Evolutionary conservation across 1,140 invertebrate genomes (phyloP).

Genomic region (Drosophila kepulauana): DNA sequence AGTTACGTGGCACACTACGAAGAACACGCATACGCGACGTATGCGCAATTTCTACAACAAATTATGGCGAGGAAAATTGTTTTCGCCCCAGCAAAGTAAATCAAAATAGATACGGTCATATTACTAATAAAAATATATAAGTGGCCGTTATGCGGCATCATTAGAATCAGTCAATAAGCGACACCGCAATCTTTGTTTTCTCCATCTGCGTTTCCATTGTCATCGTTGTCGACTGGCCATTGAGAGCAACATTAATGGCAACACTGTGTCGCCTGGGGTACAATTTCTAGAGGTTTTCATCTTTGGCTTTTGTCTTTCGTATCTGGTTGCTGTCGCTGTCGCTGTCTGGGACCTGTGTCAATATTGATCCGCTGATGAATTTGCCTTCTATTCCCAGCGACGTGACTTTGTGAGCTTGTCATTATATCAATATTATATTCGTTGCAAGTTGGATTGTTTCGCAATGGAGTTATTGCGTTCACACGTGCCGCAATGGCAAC

Average conservation of each 20-base stretch:
- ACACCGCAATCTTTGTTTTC: slow-evolving; percentile 14
- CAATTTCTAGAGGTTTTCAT: slow-evolving; percentile 35
- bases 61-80: slow-evolving; percentile 66
- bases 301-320: slow-evolving; percentile 31
- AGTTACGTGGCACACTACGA: not conserved
- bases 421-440: slow-evolving; percentile 75
- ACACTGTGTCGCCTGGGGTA: slow-evolving; percentile 27
- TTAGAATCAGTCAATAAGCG: slow-evolving; percentile 66
- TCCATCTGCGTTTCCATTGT: not conserved
- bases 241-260: slow-evolving; percentile 4
- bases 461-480: slow-evolving; percentile 56
- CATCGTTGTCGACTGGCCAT: slow-evolving; percentile 14
- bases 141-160: slow-evolving; percentile 72
- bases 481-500: slow-evolving; percentile 59
- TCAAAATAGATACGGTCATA: slow-evolving; percentile 69
- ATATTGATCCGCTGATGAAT: slow-evolving; percentile 74
- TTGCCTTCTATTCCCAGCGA: slow-evolving; percentile 57
- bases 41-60: slow-evolving; percentile 56
- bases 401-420: slow-evolving; percentile 71
- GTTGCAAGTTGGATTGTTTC: slow-evolving; percentile 68
- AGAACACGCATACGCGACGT: slow-evolving; percentile 31
- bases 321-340: slow-evolving; percentile 33
- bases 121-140: slow-evolving; percentile 77
- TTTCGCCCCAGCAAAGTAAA: slow-evolving; percentile 60
- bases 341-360: slow-evolving; percentile 45